Base-by-base conservation (phyloP, 2,113 vertebrate species). In the Cichladusa arquata region DNA sequence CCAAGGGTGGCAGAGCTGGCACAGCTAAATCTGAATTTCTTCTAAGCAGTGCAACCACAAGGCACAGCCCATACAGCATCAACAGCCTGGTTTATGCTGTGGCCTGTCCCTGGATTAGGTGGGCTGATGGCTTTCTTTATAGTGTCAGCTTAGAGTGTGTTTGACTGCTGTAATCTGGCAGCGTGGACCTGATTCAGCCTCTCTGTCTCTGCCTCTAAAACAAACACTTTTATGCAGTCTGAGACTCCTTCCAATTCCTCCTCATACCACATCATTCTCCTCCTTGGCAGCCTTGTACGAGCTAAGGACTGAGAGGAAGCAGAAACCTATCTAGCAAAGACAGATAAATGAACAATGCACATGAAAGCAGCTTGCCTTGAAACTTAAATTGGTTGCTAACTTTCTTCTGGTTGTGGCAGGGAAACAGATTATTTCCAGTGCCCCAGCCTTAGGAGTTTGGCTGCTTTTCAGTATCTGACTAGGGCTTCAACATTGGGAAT, bases 331-430 rank as follows among this genome's bases (percentile, higher is more conserved):
- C 57, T 19, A 70, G 66, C 53, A 85, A 92, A 90, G 89, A 64
- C 50, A 95, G 91, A 90, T 51, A 91, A 92, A 88, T 78, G 56
- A 86, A 40, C 44, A 69, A 4, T 0, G 12, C 57, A 40, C 42
- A 24, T 3, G 11, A 58, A 89, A 91, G 70, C 2, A 28, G 23
- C 50, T 95, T 85, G 70, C 89, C 89, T 93, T 92, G 93, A 92
- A 95, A 87, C 72, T 91, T 91, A 79, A 89, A 92, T 93, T 87
- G 58, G 58, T 77, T 92, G 78, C 81, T 96, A 84, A 84, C 89
- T 93, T 93, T 89, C 36, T 71, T 72, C 40, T 60, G 45, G 31
- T 53, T 90, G 91, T 94, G 84, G 40, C 81, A 95, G 89, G 57
- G 61, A 87, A 93, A 89, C 25, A 40, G 62, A 87, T 92, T 69